These are phyloP conservation scores for Corythornis madagascariensis DNA, from an alignment of 2,113 vertebrate genomes.

Conservation along the genomic window DNA sequence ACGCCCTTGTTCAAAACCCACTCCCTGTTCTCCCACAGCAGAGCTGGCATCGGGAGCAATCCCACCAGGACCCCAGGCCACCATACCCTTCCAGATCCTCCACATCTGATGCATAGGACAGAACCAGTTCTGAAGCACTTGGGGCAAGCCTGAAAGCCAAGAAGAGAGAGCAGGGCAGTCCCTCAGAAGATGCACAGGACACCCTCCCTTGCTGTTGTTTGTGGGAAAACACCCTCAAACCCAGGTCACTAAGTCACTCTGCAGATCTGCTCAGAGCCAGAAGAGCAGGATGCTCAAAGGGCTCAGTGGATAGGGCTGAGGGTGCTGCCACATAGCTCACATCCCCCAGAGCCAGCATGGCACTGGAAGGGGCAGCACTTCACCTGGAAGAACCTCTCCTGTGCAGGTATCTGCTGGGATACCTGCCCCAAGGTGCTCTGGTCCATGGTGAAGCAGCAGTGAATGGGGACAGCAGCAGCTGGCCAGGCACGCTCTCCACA, in stretches of 20 bases:
- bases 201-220: no score
- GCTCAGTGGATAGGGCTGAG: background rate
- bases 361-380: background rate
- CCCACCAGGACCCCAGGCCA: background rate
- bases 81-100: background rate
- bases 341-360: background rate
- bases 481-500: background rate
- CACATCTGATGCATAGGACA: background rate
- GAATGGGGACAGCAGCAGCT: background rate
- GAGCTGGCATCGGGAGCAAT: background rate
- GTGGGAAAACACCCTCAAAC: background rate
- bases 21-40: background rate
- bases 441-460: background rate
- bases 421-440: background rate
- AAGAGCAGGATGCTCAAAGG: background rate
- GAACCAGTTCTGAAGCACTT: background rate
- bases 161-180: background rate
- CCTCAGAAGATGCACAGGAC: accelerated
- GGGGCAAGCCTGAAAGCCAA: background rate
- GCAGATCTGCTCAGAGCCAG: no score
- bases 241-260: background rate
- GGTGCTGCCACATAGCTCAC: background rate
- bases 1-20: background rate
- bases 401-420: no score
- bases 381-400: background rate